Conservation (phyloP, 2,797 vertebrate species). For the Philypnodon macrostomus region DNA sequence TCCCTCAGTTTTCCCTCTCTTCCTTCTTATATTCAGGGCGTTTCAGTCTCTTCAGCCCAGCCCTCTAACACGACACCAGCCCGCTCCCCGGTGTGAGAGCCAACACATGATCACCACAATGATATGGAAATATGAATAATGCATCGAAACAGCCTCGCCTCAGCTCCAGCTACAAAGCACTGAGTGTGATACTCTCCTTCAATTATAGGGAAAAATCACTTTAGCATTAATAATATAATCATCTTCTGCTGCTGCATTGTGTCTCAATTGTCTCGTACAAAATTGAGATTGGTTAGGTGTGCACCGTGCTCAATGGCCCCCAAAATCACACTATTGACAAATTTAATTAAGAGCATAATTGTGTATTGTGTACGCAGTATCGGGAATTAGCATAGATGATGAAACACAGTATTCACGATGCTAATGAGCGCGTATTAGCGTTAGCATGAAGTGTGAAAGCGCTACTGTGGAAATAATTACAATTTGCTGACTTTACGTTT, state of each 20-base stretch:
- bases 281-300: conserved; percentile 37
- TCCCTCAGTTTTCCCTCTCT: conserved; percentile 5
- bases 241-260: conserved; percentile 39
- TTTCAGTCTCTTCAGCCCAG: conserved; percentile 42
- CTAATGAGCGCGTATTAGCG: conserved; percentile 29
- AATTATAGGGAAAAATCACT: conserved; percentile 64
- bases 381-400: conserved; percentile 35
- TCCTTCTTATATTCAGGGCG: conserved; percentile 20
- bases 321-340: conserved; percentile 12
- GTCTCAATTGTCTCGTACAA: conserved; percentile 15
- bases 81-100: conserved; percentile 63
- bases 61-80: conserved; percentile 35
- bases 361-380: conserved; percentile 21
- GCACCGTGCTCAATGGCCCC: conserved; percentile 7
- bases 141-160: conserved; percentile 66
- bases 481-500: conserved; percentile 53
- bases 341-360: conserved; percentile 30
- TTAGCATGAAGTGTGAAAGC: conserved; percentile 31
- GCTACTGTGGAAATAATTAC: conserved; percentile 46
- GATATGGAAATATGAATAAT: conserved; percentile 77
- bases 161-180: conserved; percentile 63
- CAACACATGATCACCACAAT: conserved; percentile 75
- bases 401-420: conserved; percentile 27
- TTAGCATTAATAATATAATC: conserved; percentile 70
- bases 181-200: conserved; percentile 65